Base-by-base conservation (phyloP, 1,140 invertebrate species). In the Anastatus disparis region DNA sequence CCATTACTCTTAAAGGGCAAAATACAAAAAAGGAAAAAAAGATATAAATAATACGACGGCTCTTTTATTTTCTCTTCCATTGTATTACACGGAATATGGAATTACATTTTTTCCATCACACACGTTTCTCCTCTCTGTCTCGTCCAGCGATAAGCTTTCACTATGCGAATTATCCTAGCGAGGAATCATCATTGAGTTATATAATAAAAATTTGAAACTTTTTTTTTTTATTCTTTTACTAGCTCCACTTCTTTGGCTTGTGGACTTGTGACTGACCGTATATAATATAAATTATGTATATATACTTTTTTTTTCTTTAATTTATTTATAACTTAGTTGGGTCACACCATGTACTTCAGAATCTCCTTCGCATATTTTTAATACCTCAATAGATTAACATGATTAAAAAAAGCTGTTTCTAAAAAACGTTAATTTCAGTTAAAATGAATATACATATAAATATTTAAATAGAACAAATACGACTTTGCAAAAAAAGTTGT, bases 161-260 rank as follows among this genome's bases (percentile, higher is more conserved):
- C 27, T 73, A 61, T 44, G 44, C 26, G 53, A 67, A 74, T 66
- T 67, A 72, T 69, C 68, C 61, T 70, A 72, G 74, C 70, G 72
- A 77, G 76, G 74, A 74, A 75, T 75, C 70, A 64, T 68, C 46
- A 53, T 75, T 76, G 70, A 76, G 71, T 71, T 65, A 71, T 50
- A 71, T 44, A 66, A 71, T 74, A 74, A 72, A 74, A 52, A 63
- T 59, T 44, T 70, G 53, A 74, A 77, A 72, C 62, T 59, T 42
- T 69, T 44, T 71, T 69, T 66, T 77, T 78, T 35, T 40, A 53
- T 44, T 70, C 65, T 62, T 79, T 80, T 81, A 84, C 82, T 84
- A 84, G 82, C 76, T 84, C 79, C 79, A 82, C 78, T 74, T 84
- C 82, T 84, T 84, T 84, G 82, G 82, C 78, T 83, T 82, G 78